Base-by-base conservation (phyloP, 2,113 vertebrate species). In the Lynx canadensis region DNA sequence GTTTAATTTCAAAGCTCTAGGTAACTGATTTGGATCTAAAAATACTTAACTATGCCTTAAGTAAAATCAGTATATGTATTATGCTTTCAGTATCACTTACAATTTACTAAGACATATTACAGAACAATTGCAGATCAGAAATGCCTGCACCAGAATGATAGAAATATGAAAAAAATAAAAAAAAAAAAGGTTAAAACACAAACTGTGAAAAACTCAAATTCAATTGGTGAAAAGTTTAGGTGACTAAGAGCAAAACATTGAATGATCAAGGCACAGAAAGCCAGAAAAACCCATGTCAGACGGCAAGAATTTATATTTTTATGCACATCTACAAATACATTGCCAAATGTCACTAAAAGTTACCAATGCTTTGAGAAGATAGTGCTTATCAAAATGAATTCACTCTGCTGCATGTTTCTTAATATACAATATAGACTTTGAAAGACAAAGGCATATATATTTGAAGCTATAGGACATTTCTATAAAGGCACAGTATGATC, bases 211-310 rank as follows among this genome's bases (percentile, higher is more conserved):
- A 98, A 98, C 85, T 98, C 94, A 98, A 94, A 98, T 97, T 96
- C 50, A 97, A 94, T 48, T 97, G 96, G 97, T 97, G 94, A 95
- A 98, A 78, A 97, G 96, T 94, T 97, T 68, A 97, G 96, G 80
- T 97, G 97, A 98, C 25, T 97, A 99, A 98, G 98, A 99, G 98
- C 99, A 98, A 99, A 97, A 99, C 98, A 98, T 15, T 93, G 73
- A 91, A 98, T 97, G 97, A 98, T 97, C 98, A 99, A 99, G 99
- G 99, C 98, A 80, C 99, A 99, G 99, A 99, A 99, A 99, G 99
- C 99, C 99, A 99, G 99, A 99, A 99, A 99, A 99, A 99, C 99
- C 99, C 99, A 99, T 99, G 99, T 99, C 99, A 99, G 99, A 99
- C 99, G 99, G 99, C 99, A 99, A 98, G 98, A 98, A 99, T 89